phyloP scores from a whole-genome alignment of 2,797 vertebrate genomes.

The Meriones psammophilus region DNA sequence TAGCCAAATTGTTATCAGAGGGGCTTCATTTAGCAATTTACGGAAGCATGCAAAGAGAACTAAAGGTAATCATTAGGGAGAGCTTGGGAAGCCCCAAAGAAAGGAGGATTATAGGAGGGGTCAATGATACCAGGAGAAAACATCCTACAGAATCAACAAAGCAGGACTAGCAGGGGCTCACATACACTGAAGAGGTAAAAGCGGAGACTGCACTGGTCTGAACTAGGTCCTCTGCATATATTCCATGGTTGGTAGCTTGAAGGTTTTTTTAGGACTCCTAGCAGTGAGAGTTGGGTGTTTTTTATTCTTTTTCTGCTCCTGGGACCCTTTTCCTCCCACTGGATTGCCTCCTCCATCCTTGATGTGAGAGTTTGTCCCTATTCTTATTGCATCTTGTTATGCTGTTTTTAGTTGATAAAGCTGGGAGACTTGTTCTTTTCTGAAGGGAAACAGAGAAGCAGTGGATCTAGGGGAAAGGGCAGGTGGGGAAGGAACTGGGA shows the following conservation, averaged over 20 bases:
- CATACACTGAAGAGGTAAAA: neutral
- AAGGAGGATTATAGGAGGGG: neutral
- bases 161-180: neutral
- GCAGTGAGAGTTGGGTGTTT: rapidly evolving
- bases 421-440: neutral
- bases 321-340: neutral
- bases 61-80: neutral
- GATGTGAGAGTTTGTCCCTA: neutral
- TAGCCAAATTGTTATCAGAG: neutral
- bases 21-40: neutral
- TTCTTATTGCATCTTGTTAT: neutral
- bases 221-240: neutral
- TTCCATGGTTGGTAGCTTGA: neutral
- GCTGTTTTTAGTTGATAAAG: neutral
- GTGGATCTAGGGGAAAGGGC: neutral
- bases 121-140: neutral
- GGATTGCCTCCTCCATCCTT: neutral
- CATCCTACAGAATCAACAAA: neutral
- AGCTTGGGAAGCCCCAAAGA: neutral
- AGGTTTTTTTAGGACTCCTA: neutral
- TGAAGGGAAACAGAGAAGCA: neutral
- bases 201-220: neutral
- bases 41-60: neutral
- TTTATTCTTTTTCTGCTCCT: neutral
- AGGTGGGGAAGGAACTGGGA: neutral